Evolutionary conservation across 92 coral and sea anemone species (phyloP), one percentile per base, ranked within the genome.

Genomic region (Siderastrea siderea): DNA sequence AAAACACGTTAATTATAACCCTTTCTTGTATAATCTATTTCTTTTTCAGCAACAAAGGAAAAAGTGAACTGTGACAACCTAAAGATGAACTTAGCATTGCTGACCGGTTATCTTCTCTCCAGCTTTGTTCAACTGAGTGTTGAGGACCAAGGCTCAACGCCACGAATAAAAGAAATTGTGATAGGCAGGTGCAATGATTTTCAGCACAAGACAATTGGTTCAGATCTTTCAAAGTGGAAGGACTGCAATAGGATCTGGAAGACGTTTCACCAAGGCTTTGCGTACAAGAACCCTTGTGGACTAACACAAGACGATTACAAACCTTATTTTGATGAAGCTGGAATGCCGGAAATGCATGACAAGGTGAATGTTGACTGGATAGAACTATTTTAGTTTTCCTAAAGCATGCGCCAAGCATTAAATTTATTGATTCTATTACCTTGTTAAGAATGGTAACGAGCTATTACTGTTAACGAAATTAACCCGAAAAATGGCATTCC

Each of bases 201-300:
- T 64, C 85, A 90, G 50, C 10, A 82, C 46, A 81, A 45, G 49
- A 90, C 81, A 43, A 10, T 80, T 53, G 71, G 74, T 10, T 47
- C 12, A 1, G 45, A 51, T n/a, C 4, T 19, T 1, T 38, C 74
- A 6, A 47, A 7, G 12, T 71, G 88, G 80, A 87, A 76, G 53
- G 84, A 94, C 77, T 94, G 96, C 47, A 80, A 70, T 4, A 45
- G 45, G 7, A 62, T 94, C 13, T 94, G 94, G 94, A 17, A 85
- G 14, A 71, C 84, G 4, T 84, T 94, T 57, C 74, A 75, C 60
- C 46, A 67, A 19, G 86, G 77, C 48, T 94, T 94, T 60, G 96
- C 96, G 13, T 94, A 57, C 52, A 91, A 94, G 84, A 90, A 94
- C 65, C 94, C 93, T 7, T 94, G 96, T 74, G 57, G 62, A 12